Evolutionary conservation across 2,888 invertebrate species (phyloP), one percentile per base, ranked within the genome.

Genomic region (Yponomeuta cagnagella): DNA sequence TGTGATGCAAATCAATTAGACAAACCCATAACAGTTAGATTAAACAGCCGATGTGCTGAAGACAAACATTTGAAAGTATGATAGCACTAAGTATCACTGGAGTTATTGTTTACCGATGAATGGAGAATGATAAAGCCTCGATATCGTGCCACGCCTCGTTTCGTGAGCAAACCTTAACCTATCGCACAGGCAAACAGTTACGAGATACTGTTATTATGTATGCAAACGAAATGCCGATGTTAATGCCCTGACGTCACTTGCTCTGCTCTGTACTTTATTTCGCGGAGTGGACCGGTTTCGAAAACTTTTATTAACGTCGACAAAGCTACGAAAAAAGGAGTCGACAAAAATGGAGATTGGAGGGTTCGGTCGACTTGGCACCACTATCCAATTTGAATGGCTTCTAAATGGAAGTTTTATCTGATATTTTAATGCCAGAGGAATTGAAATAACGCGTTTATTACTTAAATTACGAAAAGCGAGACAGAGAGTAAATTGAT

Each of bases 191-290:
- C 10, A 31, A 65, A 65, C 65, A 33, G 65, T 65, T 65, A 65
- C 65, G 12, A 65, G 65, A 0, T 30, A 65, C 65, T 31, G 65
- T 65, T 65, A 65, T 68, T 68, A 68, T 68, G 48, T 23, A 43
- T 68, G 37, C 68, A 48, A 15, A 43, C 23, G 68, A 68, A 48
- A 68, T 68, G n/a, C 68, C 68, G 48, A 48, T 9, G 68, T 1
- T 68, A 43, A 37, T 67, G 48, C 37, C n/a, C 68, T 68, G 68
- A 68, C 68, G 5, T 68, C 68, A 68, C 48, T 23, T 68, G 65
- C 65, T 65, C 10, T 31, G 65, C 65, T 65, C 33, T 15, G 52
- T 58, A 58, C 52, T 58, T 31, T 2, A 65, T 65, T 65, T 30
- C 33, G n/a, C 65, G 65, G 15, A 58, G n/a, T 10, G 65, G 15